Base-by-base conservation (phyloP, 2,888 invertebrate genomes). In the Halocaridina rubra region DNA sequence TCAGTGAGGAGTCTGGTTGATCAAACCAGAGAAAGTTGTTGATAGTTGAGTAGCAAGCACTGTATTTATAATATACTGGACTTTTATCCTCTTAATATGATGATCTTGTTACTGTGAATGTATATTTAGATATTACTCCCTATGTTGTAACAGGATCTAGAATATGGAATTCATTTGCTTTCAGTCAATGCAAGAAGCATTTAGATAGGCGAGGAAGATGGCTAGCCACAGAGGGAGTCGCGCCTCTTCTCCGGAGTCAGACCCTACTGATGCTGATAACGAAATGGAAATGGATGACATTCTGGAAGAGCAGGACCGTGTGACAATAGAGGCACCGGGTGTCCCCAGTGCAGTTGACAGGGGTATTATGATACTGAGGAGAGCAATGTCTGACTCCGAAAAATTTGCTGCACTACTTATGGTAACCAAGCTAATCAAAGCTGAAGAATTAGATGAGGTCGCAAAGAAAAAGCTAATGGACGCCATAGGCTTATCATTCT, bases 321-420 rank as follows among this genome's bases (percentile, higher is more conserved):
- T 27, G 7, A 22, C 4, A 32, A 69, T 22, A 8, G 74, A 57
- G 7, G 64, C 72, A 13, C 72, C 59, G 33, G 1, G 33, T 22
- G 19, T 77, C 29, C 33, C 78, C 5, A 32, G 39, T 24, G 78
- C 84, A 19, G 29, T 84, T 13, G 78, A 84, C 3, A 53, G 77
- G 3, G 61, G 96, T 92, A 94, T 95, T 89, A 93, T 94, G 87
- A 94, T 96, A 89, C 91, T 97, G 89, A 95, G 95, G 91, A 93
- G 93, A 90, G 95, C 96, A 13, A 93, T 94, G 89, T 95, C 94
- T 90, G 97, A 97, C 91, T 96, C 96, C 0, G 97, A 97, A 91
- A 97, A 96, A 91, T 96, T 97, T 91, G 97, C 97, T 59, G 96
- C 95, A 0, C 93, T 97, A 75, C 96, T 97, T 91, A 95, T 97